Percentiles rank a stretch among this genome's conserved stretches.
phyloP scores from a whole-genome alignment of 2,797 vertebrate genomes.

The Parauchenoglanis punctatus region DNA sequence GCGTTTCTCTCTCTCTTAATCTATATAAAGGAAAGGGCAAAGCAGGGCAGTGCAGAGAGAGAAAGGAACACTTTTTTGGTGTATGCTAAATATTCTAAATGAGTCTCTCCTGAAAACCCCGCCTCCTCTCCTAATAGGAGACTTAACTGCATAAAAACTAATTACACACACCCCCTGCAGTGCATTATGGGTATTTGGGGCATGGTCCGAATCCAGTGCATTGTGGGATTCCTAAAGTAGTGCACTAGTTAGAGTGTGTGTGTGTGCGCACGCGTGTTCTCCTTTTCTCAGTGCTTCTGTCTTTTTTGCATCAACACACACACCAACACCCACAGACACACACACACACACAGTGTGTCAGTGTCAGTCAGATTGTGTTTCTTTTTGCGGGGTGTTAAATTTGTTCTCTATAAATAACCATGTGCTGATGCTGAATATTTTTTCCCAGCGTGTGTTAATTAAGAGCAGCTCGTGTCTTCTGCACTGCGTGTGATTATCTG shows the following conservation, averaged over 20 bases:
- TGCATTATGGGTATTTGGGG: slow-evolving; percentile 8
- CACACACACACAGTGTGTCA: neutral
- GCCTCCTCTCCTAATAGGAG: neutral
- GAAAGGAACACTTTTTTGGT: neutral
- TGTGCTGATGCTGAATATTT: slow-evolving; percentile 28
- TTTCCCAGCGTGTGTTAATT: slow-evolving; percentile 70
- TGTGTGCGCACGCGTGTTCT: neutral
- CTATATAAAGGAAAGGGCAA: neutral
- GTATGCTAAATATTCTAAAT: neutral
- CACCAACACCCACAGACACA: slow-evolving; percentile 16
- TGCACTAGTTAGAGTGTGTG: neutral
- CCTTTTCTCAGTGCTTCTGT: neutral
- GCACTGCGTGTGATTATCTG: slow-evolving; percentile 75
- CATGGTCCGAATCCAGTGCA: neutral
- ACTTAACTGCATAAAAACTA: neutral
- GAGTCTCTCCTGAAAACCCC: neutral
- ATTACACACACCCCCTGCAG: neutral
- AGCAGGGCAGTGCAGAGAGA: neutral
- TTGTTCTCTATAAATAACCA: slow-evolving; percentile 29
- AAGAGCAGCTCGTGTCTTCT: slow-evolving; percentile 77
- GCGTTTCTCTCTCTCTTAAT: slow-evolving; percentile 6
- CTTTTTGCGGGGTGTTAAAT: neutral
- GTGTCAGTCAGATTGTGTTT: slow-evolving; percentile 23
- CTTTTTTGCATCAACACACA: neutral
- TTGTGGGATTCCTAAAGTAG: slow-evolving; percentile 6